Evolutionary conservation across 2,797 vertebrate species (phyloP), one percentile per base, ranked within the genome.

Genomic region (Betta splendens): DNA sequence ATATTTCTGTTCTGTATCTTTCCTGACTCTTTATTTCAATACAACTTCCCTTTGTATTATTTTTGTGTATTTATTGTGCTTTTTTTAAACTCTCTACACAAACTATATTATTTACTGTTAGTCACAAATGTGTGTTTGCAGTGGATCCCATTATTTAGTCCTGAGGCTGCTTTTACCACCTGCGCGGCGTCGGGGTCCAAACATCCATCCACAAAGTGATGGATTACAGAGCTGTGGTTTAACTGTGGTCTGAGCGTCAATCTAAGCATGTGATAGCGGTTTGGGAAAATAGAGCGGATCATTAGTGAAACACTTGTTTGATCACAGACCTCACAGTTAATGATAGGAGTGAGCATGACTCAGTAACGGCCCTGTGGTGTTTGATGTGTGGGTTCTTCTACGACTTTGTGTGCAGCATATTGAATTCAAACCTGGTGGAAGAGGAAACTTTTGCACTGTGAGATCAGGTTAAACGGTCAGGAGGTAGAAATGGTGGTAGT

Each of bases 281-380:
- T 88, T 78, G 36, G 67, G 67, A 64, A 69, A 72, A 77, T 69
- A 44, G 58, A 12, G 64, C 50, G 13, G 75, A 58, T 84, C 80
- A 84, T 89, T 85, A 79, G 78, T 32, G 54, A 63, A 85, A 83
- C 71, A 77, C 78, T 83, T 84, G 74, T 85, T 84, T 84, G 82
- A 86, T 89, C 82, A 80, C 77, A 68, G 68, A 81, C 78, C 50
- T 55, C 69, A 65, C 59, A 82, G 69, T 75, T 85, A 89, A 86
- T 82, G 80, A 84, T 58, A 80, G 83, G 75, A 69, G 56, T 21
- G 46, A 73, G 79, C 69, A 66, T 59, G 65, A 69, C 39, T 76
- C 64, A 67, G 38, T 84, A 83, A 88, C 77, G 60, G 72, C 5
- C 63, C 59, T 84, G 81, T 64, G 85, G 79, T 84, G 57, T 67